Base-by-base conservation (phyloP, 2,797 vertebrate species). In the Lutra lutra region DNA sequence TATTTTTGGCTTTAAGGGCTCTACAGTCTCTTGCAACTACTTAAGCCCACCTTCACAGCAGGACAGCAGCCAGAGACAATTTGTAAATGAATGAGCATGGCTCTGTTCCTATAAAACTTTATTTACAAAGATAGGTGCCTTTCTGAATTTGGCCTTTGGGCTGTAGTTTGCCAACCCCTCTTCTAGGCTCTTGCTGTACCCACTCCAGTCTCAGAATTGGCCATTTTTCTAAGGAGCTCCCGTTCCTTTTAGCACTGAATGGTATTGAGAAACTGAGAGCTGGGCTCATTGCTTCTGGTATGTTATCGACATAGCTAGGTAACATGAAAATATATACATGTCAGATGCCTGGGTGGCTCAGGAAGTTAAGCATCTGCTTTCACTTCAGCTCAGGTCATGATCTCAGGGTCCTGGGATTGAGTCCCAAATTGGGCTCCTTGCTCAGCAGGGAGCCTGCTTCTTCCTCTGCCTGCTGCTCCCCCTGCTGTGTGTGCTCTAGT, bases 1-100 rank as follows among this genome's bases (percentile, higher is more conserved):
- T 97, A 87, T 70, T 93, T 97, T 95, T 58, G 11, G 87, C 73
- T 96, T 95, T 89, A 29, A 6, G 9, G 43, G 66, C 92, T 32
- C 4, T 75, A 66, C 5, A n/a, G 35, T 70, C 40, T 91, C 43
- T 85, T 84, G 62, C 51, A 82, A 56, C 40, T 86, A 18, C 68
- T 83, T 82, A 72, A 64, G 12, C 78, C 79, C 70, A 64, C 46
- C 29, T 46, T 84, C 66, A 58, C 13, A 87, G 43, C n/a, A 77
- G n/a, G 29, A 91, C 77, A 58, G 15, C 58, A 77, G 51, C 58
- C 72, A 75, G 29, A 84, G 83, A 46, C 14, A 70, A 11, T 92
- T 87, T 88, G 18, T 94, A 88, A 94, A 88, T 56, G 70, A 90
- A 54, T 46, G 40, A 86, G 20, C 20, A 5, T 64, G 91, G 29